Conservation (phyloP, 2,797 vertebrate genomes). For the Botia almorhae region DNA sequence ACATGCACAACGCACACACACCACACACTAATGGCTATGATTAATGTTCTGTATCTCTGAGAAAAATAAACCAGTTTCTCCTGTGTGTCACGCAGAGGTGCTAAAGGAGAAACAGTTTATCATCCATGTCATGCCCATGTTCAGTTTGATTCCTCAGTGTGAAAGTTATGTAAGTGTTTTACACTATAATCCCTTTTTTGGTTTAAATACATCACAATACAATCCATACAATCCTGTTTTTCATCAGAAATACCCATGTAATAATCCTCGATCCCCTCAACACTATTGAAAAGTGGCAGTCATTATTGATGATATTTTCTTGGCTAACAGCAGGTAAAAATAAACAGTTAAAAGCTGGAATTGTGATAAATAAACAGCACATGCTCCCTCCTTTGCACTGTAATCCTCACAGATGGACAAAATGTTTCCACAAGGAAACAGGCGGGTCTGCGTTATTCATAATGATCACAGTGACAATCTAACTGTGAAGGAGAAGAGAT, state of each 20-base stretch:
- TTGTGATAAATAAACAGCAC: conserved; percentile 21
- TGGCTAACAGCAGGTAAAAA: conserved; percentile 31
- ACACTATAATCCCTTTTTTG: conserved; percentile 12
- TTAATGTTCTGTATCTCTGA: conserved; percentile 58
- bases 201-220: not conserved
- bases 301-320: conserved; percentile 20
- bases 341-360: conserved; percentile 31
- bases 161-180: conserved; percentile 56
- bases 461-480: conserved; percentile 78
- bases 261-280: conserved; percentile 17
- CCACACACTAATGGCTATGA: conserved; percentile 60
- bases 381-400: conserved; percentile 13
- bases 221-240: too few relatives aligned
- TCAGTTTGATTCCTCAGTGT: conserved; percentile 46
- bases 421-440: conserved; percentile 9
- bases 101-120: conserved; percentile 62
- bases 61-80: conserved; percentile 60
- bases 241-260: not conserved
- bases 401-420: conserved; percentile 34
- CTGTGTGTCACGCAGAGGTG: conserved; percentile 51
- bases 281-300: not conserved
- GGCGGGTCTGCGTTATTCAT: conserved; percentile 52
- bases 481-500: conserved; percentile 71
- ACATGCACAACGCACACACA: conserved; percentile 25
- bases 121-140: conserved; percentile 51